These are phyloP conservation scores for Morphnarchus princeps DNA, from an alignment of 2,113 vertebrate genomes.

Conservation along the genomic window DNA sequence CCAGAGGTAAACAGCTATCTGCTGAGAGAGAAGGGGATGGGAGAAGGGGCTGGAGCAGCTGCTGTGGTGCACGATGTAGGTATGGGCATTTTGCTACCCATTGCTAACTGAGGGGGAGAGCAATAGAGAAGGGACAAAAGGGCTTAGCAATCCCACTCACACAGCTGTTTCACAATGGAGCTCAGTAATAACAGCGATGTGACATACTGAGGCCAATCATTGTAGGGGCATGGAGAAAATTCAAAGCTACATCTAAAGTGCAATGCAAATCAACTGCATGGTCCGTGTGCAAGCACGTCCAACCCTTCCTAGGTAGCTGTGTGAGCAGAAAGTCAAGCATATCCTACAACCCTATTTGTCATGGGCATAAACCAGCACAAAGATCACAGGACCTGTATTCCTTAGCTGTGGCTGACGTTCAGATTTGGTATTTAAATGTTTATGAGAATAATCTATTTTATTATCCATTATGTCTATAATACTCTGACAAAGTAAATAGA, in stretches of 20 bases:
- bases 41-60: background rate
- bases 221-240: background rate
- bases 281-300: background rate
- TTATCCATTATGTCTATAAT: background rate
- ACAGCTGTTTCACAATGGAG: accelerated
- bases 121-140: accelerated
- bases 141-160: background rate
- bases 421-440: background rate
- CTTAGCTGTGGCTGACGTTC: background rate
- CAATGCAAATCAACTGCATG: background rate
- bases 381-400: background rate
- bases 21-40: background rate
- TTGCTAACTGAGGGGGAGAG: no score
- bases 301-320: background rate
- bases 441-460: background rate
- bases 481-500: background rate
- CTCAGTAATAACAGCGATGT: background rate
- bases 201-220: background rate
- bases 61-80: accelerated
- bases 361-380: background rate
- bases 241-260: background rate
- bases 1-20: background rate
- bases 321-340: background rate
- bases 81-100: accelerated
- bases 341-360: background rate